Conservation (phyloP, 2,888 invertebrate genomes). For the Euplagia quadripunctaria region DNA sequence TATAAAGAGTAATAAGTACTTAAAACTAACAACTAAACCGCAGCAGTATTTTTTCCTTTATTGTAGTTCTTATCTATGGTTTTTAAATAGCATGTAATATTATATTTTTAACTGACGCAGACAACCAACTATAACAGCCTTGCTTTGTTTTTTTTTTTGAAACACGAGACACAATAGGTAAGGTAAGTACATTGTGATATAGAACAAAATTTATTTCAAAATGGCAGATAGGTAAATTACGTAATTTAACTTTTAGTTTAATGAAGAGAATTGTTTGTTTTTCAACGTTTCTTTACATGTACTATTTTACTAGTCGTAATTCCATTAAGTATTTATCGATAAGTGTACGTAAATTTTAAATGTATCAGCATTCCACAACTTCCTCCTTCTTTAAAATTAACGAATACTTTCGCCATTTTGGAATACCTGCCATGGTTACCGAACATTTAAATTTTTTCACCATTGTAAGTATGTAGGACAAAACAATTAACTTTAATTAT, state of each 20-base stretch:
- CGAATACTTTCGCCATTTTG: conserved; percentile 7
- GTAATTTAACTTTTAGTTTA: background rate
- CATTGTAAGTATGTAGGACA: conserved; percentile 8
- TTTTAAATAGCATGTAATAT: background rate
- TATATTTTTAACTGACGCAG: conserved; percentile 1
- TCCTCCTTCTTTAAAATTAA: conserved; percentile 1
- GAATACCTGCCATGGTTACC: background rate
- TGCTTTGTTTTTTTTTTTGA: background rate
- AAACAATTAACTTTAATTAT: conserved; percentile 18
- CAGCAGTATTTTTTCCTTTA: background rate
- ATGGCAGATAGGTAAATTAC: background rate
- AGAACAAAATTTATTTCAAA: background rate
- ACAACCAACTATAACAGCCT: background rate
- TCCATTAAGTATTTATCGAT: background rate
- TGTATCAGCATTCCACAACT: background rate
- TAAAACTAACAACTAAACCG: background rate
- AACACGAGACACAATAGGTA: background rate
- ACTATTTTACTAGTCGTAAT: background rate
- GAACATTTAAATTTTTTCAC: conserved; percentile 12
- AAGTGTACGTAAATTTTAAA: background rate
- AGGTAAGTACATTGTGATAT: background rate
- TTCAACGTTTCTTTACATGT: conserved; percentile 1
- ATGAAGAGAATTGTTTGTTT: background rate
- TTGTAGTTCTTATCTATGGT: background rate
- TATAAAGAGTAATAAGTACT: too few species aligned